Conservation (phyloP, 1,140 invertebrate genomes). For the Anoplolepis gracilipes region DNA sequence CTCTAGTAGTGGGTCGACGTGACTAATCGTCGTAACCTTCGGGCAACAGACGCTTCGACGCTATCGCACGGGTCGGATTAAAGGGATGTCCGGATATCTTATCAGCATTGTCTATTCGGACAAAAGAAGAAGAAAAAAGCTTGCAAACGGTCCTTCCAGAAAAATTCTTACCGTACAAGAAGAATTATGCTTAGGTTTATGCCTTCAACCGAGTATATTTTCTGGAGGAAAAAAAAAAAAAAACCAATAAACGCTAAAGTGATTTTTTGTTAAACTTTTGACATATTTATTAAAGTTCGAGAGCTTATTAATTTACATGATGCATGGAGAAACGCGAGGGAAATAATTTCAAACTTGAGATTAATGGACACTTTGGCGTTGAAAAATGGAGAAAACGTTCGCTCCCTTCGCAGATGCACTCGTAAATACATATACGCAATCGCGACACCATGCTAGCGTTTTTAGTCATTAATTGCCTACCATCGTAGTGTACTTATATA, state of each 20-base stretch:
- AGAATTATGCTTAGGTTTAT: too few relatives aligned
- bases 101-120: not conserved
- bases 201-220: too few relatives aligned
- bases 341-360: slow-evolving; percentile 16
- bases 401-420: not conserved
- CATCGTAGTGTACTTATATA: not conserved
- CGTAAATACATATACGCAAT: slow-evolving; percentile 45
- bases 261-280: slow-evolving; percentile 9
- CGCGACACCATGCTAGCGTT: slow-evolving; percentile 28
- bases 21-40: slow-evolving; percentile 63
- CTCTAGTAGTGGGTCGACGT: slow-evolving; percentile 65
- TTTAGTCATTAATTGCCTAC: slow-evolving; percentile 28
- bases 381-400: not conserved
- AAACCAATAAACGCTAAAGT: not conserved
- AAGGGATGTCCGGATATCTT: not conserved
- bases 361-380: not conserved
- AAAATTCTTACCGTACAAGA: too few relatives aligned
- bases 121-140: not conserved
- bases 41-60: not conserved
- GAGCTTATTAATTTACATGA: slow-evolving; percentile 13
- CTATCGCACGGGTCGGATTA: not conserved
- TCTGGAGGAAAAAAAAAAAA: not conserved
- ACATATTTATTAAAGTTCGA: not conserved
- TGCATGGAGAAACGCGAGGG: not conserved
- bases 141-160: not conserved